These are phyloP conservation scores for Lottia scabra DNA, from an alignment of 2,888 invertebrate species.

Conservation along the genomic window DNA sequence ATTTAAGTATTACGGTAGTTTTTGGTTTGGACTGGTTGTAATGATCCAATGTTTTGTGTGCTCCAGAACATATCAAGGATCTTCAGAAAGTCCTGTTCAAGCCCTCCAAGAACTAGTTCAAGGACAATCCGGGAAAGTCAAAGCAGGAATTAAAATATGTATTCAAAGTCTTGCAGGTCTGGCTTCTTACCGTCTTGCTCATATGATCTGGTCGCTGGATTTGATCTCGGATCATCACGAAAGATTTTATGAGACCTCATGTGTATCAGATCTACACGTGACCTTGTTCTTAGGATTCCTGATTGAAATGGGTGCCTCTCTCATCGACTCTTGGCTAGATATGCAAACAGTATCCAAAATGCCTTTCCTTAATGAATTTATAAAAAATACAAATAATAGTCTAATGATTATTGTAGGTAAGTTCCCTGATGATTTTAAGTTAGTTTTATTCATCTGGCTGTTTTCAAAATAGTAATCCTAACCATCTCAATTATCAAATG, in stretches of 20 bases:
- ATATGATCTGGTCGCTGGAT: constrained; percentile 57
- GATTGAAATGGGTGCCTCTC: constrained; percentile 52
- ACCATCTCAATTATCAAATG: too few species aligned
- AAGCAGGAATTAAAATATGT: constrained; percentile 42
- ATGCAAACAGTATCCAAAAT: constrained; percentile 47
- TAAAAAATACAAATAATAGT: constrained; percentile 52
- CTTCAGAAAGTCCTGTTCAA: constrained; percentile 59
- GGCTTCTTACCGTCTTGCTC: constrained; percentile 55
- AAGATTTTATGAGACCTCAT: constrained; percentile 49
- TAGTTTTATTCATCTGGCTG: too few species aligned
- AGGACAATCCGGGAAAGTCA: constrained; percentile 29
- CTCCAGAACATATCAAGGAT: constrained; percentile 53
- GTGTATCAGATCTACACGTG: constrained; percentile 56
- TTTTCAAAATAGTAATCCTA: background rate
- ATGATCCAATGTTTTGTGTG: constrained; percentile 53
- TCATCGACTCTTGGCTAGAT: constrained; percentile 56
- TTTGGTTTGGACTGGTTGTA: constrained; percentile 52
- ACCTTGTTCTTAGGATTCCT: constrained; percentile 47
- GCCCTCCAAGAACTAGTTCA: constrained; percentile 45
- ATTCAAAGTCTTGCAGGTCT: constrained; percentile 52
- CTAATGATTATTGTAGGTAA: constrained; percentile 59
- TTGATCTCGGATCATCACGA: constrained; percentile 59
- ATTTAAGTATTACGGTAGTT: constrained; percentile 52
- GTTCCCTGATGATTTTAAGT: constrained; percentile 15
- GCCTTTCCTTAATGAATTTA: constrained; percentile 47